Evolutionary conservation across 1,140 invertebrate species (phyloP), one percentile per base, ranked within the genome.

Genomic region (Cepaea nemoralis): DNA sequence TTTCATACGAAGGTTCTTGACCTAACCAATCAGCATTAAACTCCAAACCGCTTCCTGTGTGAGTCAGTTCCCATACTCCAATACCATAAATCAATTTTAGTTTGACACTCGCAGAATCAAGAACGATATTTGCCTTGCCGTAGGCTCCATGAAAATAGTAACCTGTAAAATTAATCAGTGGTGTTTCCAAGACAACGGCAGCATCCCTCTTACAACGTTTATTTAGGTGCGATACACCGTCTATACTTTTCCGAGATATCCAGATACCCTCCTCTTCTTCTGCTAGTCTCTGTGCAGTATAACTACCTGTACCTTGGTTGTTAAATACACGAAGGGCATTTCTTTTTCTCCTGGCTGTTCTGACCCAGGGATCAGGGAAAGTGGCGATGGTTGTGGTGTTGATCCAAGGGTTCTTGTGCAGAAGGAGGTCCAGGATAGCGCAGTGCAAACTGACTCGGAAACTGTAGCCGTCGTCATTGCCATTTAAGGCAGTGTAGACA

Each of bases 371-470:
- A 19, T 77, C 82, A 0, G 86, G 86, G 71, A 83, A 86, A 39
- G 83, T 82, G 74, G 81, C 84, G 8, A 86, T 71, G 27, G 84
- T 86, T 39, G 83, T 83, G n/a, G 66, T 74, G 63, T 87, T 85
- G 0, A 87, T 80, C 76, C 85, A 84, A 12, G 84, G 82, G 31
- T 78, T 37, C 16, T 74, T 39, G 14, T 74, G 74, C 0, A 87
- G 66, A 27, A 71, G 67, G 35, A 37, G 59, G 59, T 83, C 83
- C 24, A 84, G 69, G 27, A 87, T 63, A 74, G 83, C 86, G 63
- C 78, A 84, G 35, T 85, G 84, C 59, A 87, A 63, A 19, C 82
- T 55, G 0, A 75, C 81, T n/a, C 86, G 76, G 5, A 67, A 74
- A 0, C 69, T 70, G 27, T 85, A 83, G 37, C 66, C 22, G 19